phyloP scores from a whole-genome alignment of 1,140 invertebrate genomes.

The Neocloeon triangulifer region DNA sequence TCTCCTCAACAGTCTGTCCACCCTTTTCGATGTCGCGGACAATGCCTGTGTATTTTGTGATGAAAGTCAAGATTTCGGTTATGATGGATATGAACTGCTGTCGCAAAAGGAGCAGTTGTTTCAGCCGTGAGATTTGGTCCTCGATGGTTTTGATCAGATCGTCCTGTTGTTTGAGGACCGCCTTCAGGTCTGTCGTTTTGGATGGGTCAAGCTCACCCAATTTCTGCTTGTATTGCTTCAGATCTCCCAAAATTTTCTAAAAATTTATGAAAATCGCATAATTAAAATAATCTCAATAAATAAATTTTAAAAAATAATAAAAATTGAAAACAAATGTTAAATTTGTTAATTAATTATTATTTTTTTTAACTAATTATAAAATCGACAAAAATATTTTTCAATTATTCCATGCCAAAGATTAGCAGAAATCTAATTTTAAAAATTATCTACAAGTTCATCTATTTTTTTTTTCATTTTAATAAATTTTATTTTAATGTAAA shows the following conservation, averaged over 20 bases:
- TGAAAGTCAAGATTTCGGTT: conserved; percentile 66
- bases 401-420: too few species aligned
- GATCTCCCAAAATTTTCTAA: conserved; percentile 41
- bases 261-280: too few species aligned
- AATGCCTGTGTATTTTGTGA: conserved; percentile 66
- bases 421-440: too few species aligned
- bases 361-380: background rate
- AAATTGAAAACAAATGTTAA: background rate
- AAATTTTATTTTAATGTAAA: too few species aligned
- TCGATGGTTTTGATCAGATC: conserved; percentile 62
- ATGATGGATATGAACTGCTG: conserved; percentile 72
- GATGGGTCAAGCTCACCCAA: conserved; percentile 51
- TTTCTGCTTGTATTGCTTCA: conserved; percentile 58
- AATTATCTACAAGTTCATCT: too few species aligned
- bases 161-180: conserved; percentile 55
- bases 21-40: conserved; percentile 64
- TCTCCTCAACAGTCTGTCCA: conserved; percentile 56
- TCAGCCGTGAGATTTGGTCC: conserved; percentile 55
- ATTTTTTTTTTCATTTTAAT: too few species aligned
- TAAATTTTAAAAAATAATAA: conserved; percentile 4
- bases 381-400: too few species aligned
- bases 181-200: conserved; percentile 50
- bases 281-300: too few species aligned
- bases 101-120: conserved; percentile 49
- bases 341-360: conserved; percentile 3